Evolutionary conservation across 2,797 vertebrate species (phyloP).

Genomic region (Falco naumanni): DNA sequence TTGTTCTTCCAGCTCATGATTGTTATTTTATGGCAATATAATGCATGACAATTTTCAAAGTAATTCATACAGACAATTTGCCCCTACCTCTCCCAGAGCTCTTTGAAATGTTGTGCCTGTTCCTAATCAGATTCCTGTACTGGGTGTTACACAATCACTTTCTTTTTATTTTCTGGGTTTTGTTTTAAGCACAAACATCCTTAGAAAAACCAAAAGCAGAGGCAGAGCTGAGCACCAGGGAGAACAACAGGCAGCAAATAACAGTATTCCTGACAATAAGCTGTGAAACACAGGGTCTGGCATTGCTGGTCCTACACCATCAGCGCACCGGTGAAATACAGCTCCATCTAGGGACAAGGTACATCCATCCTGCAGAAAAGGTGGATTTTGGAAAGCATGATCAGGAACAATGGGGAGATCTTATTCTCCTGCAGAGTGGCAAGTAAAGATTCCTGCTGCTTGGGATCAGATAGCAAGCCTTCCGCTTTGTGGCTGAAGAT

Average conservation of each 20-base stretch:
- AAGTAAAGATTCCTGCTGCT: conserved; percentile 41
- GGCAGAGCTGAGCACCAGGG: neutral
- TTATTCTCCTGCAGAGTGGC: conserved; percentile 10
- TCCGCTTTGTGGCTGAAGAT: conserved; percentile 59
- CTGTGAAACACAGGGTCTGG: neutral
- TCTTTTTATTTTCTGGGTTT: neutral
- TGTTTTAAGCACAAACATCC: neutral
- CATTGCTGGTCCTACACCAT: neutral
- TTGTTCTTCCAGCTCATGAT: conserved; percentile 36
- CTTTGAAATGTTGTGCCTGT: conserved; percentile 28
- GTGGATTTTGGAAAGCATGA: neutral
- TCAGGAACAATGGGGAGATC: neutral
- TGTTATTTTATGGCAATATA: conserved; percentile 37
- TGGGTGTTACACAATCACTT: neutral
- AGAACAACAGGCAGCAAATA: neutral
- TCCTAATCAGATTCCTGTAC: conserved; percentile 62
- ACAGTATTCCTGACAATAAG: neutral
- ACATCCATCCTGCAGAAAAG: neutral
- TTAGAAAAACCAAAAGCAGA: neutral
- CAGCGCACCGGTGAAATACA: neutral
- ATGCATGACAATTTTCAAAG: conserved; percentile 50
- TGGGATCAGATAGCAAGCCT: conserved; percentile 46
- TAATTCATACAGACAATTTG: conserved; percentile 20
- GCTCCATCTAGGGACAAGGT: conserved; percentile 55
- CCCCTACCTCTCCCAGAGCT: neutral